A percentile compares a stretch with the other conserved stretches of the same genome.
These are phyloP conservation scores for Masnerella sp. DNA, from an alignment of 2,888 invertebrate species.

Conservation along the genomic window DNA sequence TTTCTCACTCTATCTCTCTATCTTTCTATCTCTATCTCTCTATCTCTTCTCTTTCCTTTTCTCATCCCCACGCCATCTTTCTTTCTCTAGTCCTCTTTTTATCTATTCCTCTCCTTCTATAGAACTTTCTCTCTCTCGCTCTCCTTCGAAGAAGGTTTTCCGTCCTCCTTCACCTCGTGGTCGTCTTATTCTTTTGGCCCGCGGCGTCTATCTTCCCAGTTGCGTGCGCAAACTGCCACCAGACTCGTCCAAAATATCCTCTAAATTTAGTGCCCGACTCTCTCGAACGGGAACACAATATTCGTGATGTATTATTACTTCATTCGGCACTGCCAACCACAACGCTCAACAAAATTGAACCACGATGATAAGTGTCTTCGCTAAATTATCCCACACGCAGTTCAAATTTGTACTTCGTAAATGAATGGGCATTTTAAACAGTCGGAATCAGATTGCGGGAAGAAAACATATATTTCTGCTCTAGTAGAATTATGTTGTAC, in stretches of 20 bases:
- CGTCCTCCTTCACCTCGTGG: too few relatives aligned
- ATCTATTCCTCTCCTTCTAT: slow-evolving; percentile 72
- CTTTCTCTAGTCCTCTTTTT: slow-evolving; percentile 9
- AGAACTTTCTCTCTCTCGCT: too few relatives aligned
- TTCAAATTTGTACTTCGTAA: neutral
- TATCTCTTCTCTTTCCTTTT: neutral
- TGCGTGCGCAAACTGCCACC: slow-evolving; percentile 41
- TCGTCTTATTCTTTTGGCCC: slow-evolving; percentile 42
- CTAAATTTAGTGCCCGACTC: slow-evolving; percentile 50
- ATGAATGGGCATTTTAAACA: too few relatives aligned
- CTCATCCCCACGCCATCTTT: too few relatives aligned
- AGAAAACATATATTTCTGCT: too few relatives aligned
- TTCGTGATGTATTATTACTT: slow-evolving; percentile 31
- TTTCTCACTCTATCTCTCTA: neutral
- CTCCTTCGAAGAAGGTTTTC: too few relatives aligned
- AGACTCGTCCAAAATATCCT: slow-evolving; percentile 49
- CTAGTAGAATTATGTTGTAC: too few relatives aligned
- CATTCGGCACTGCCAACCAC: slow-evolving; percentile 26
- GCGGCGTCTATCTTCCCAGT: slow-evolving; percentile 40
- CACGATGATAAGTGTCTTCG: slow-evolving; percentile 2
- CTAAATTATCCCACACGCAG: too few relatives aligned
- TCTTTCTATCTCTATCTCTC: neutral
- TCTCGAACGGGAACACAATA: slow-evolving; percentile 20
- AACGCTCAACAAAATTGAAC: slow-evolving; percentile 9
- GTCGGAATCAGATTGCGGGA: too few relatives aligned